Conservation (phyloP, 2,113 vertebrate genomes). For the Pedetes capensis region DNA sequence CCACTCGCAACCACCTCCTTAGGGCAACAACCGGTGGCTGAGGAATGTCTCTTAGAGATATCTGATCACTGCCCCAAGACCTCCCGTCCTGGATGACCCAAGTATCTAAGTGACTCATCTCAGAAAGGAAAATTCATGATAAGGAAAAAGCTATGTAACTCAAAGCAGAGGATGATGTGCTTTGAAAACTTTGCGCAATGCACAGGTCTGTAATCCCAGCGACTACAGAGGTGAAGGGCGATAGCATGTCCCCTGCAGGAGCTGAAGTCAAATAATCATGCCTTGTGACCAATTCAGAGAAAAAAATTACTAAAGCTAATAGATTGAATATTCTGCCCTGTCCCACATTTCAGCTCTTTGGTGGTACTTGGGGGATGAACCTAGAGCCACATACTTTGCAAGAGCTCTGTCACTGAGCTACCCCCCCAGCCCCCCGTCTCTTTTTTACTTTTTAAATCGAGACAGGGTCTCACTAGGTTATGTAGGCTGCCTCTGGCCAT, state of each 20-base stretch:
- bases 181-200: neutral
- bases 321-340: no score
- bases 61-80: neutral
- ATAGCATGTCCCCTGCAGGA: no score
- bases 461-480: no score
- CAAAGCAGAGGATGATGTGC: neutral
- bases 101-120: neutral
- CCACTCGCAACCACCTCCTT: neutral
- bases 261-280: conserved; percentile 14
- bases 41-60: conserved; percentile 1
- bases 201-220: no score
- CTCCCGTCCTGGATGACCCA: neutral
- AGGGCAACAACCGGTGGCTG: neutral
- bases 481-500: no score
- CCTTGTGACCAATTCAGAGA: neutral
- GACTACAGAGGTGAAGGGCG: no score
- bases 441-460: no score
- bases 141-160: neutral
- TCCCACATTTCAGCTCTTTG: no score
- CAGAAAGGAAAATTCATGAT: neutral
- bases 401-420: no score
- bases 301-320: neutral
- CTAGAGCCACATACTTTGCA: no score
- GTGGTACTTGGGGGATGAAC: no score
- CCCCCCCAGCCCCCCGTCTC: no score